Conservation (phyloP, 2,797 vertebrate genomes). For the Saxicola maurus region DNA sequence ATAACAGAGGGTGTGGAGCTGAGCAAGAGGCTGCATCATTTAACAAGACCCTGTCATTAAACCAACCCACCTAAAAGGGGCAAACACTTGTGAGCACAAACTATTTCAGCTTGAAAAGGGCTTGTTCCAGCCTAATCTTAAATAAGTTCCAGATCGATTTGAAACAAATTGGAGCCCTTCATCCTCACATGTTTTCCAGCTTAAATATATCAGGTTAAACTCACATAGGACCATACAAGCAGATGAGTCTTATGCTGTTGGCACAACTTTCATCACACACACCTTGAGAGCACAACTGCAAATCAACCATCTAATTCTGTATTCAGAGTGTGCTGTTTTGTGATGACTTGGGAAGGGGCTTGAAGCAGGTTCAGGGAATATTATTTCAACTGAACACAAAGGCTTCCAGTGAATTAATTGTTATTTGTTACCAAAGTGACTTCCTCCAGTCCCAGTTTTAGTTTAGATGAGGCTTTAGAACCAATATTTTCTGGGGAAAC, state of each 20-base stretch:
- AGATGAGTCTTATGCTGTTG: neutral
- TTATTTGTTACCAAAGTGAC: neutral
- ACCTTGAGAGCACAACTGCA: neutral
- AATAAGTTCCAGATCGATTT: neutral
- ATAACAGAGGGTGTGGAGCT: neutral
- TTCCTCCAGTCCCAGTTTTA: neutral
- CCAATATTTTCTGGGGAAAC: neutral
- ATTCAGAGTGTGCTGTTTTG: neutral
- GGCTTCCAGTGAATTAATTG: neutral
- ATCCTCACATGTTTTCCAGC: neutral
- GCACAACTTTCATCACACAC: neutral
- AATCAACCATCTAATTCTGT: neutral
- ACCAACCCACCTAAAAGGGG: accelerated
- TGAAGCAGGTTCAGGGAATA: neutral
- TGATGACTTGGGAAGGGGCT: neutral
- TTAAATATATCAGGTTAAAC: neutral
- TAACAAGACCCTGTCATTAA: neutral
- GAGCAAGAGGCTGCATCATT: neutral
- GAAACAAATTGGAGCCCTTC: neutral
- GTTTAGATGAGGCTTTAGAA: neutral
- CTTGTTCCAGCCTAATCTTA: neutral
- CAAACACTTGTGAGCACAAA: accelerated
- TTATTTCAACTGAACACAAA: neutral
- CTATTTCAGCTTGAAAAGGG: neutral
- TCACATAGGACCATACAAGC: neutral